Percentiles rank a stretch among this genome's conserved stretches.
Conservation (phyloP, 2,797 vertebrate genomes). For the Acrossocheilus fasciatus region DNA sequence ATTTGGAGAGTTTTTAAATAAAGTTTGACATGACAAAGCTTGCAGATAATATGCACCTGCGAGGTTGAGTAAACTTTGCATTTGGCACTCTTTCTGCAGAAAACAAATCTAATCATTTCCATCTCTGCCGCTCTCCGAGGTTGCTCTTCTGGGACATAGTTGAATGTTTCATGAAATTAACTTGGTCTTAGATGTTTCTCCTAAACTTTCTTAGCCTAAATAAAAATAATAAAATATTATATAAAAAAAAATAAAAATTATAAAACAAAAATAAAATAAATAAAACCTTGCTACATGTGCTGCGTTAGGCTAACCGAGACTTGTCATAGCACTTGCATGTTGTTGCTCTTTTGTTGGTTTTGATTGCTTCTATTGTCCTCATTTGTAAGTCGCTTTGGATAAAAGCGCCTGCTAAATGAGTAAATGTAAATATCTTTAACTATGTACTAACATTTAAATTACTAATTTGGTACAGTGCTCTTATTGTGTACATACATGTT, state of each 20-base stretch:
- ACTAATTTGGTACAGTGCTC: neutral
- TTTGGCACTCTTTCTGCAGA: neutral
- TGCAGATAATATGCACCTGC: slow-evolving; percentile 1
- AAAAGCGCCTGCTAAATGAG: too few relatives aligned
- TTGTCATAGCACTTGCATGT: too few relatives aligned
- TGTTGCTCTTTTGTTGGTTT: too few relatives aligned
- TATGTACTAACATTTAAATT: neutral
- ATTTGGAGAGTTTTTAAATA: neutral
- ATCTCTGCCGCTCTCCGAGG: neutral
- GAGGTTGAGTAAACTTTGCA: slow-evolving; percentile 1
- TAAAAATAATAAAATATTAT: neutral
- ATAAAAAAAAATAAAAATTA: too few relatives aligned
- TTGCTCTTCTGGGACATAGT: neutral
- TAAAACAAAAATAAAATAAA: too few relatives aligned
- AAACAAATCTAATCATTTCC: neutral
- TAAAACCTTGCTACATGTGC: too few relatives aligned
- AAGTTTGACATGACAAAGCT: slow-evolving; percentile 14
- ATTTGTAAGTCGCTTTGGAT: too few relatives aligned
- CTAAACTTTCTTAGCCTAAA: neutral
- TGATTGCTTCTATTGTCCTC: too few relatives aligned
- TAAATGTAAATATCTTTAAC: neutral
- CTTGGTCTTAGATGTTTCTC: neutral
- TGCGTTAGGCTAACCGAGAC: too few relatives aligned
- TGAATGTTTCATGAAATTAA: neutral
- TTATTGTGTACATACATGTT: neutral